These are phyloP conservation scores for Eupithecia pulchellata DNA, from an alignment of 2,888 invertebrate genomes.

Conservation along the genomic window DNA sequence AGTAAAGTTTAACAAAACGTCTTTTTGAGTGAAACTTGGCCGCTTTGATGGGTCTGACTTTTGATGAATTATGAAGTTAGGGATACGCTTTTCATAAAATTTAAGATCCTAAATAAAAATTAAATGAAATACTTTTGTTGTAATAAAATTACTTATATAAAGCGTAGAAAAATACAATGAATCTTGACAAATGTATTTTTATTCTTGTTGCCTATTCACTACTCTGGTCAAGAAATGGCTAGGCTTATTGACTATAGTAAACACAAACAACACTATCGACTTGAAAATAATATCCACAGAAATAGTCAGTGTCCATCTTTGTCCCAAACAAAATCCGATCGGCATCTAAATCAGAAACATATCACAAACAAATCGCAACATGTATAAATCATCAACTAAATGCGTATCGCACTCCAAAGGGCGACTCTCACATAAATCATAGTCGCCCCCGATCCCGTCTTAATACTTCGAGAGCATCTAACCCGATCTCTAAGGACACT, in stretches of 20 bases:
- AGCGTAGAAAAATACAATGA: neutral
- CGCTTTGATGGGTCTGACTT: conserved; percentile 66
- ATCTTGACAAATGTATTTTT: neutral
- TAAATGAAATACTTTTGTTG: neutral
- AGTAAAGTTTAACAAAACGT: conserved; percentile 75
- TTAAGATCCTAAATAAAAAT: neutral
- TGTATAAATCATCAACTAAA: conserved; percentile 46
- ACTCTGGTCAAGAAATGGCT: neutral
- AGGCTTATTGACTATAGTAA: neutral
- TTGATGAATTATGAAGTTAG: conserved; percentile 59
- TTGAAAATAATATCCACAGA: neutral
- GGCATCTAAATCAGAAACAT: neutral
- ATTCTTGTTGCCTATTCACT: neutral
- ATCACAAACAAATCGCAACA: neutral
- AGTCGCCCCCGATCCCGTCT: conserved; percentile 69
- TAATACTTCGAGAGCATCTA: conserved; percentile 77
- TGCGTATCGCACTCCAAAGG: conserved; percentile 52
- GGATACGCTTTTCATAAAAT: conserved; percentile 30
- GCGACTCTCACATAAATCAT: conserved; percentile 67
- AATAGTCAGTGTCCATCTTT: neutral
- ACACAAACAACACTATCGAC: neutral
- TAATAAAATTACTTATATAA: neutral
- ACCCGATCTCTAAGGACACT: conserved; percentile 68
- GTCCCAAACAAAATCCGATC: neutral
- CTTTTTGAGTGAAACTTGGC: conserved; percentile 74